Base-by-base conservation (phyloP, 2,888 invertebrate genomes). In the Anarsia innoxiella region DNA sequence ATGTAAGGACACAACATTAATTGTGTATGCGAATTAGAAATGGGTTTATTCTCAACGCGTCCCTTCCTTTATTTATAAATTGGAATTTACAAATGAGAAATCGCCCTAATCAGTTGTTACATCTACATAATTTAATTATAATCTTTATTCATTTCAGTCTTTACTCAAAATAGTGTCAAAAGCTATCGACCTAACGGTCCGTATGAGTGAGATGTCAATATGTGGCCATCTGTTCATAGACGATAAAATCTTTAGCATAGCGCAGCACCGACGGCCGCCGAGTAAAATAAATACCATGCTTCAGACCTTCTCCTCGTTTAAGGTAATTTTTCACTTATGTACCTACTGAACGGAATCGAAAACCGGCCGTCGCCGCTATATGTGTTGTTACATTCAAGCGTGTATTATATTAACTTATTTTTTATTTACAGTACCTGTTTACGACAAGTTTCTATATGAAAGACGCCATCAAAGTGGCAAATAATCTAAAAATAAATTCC, bases 221-320 rank as follows among this genome's bases (percentile, higher is more conserved):
- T 89, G 88, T 54, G 91, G 91, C 0, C 88, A 88, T 54, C 57
- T 73, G n/a, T 83, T 90, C 1, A 77, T 88, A 0, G 86, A 88
- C 29, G 86, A 88, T 0, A 72, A 83, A 15, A 75, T 89, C 1
- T 59, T 86, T 30, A 53, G 57, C 23, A 62, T 74, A 0, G 88
- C 87, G 0, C 44, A 78, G 8, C 79, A 84, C 10, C 70, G 89
- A 25, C 77, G 83, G 11, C 53, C 25, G 19, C 62, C 52, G 33
- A 47, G 29, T 0, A 46, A 46, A 44, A 40, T 39, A 1, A 60
- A 58, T 8, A 56, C 48, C 25, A 1, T 72, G 0, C 28, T 31
- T 0, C 14, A 59, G 1, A 61, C 83, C 50, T 2, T 76, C 1
- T 59, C 61, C 65, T 80, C 80, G 48, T 12, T 23, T 23, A 33